phyloP scores from a whole-genome alignment of 2,113 vertebrate genomes.

The Erythrocercus mccallii region DNA sequence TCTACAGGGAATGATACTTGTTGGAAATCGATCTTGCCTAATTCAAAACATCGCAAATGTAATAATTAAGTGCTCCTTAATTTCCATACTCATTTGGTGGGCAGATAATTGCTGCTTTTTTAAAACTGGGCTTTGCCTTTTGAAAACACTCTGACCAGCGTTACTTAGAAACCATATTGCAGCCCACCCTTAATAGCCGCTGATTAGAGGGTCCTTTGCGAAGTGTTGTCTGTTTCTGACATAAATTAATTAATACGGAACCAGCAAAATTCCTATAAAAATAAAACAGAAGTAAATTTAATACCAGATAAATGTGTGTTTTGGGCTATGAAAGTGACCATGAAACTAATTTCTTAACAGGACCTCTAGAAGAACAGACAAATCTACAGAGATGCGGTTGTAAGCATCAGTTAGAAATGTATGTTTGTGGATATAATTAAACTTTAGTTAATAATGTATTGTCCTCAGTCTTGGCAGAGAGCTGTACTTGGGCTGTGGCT shows the following conservation, averaged over 20 bases:
- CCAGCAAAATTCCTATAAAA: conserved; percentile 14
- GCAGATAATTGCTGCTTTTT: background rate
- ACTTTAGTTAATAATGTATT: conserved; percentile 31
- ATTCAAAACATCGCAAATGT: background rate
- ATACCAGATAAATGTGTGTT: background rate
- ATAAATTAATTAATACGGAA: conserved; percentile 26
- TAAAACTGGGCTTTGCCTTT: background rate
- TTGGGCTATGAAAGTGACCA: background rate
- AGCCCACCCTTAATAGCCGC: conserved; percentile 3
- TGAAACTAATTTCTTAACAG: conserved; percentile 12
- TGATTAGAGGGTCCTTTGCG: conserved; percentile 54
- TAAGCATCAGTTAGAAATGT: background rate
- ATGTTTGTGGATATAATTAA: conserved; percentile 57
- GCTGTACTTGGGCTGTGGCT: conserved; percentile 7
- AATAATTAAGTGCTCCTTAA: background rate
- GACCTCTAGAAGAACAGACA: background rate
- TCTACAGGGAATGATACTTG: background rate
- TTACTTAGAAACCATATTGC: background rate
- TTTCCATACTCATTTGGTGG: background rate
- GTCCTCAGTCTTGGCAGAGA: conserved; percentile 24
- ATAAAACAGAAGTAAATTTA: background rate
- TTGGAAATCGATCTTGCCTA: background rate
- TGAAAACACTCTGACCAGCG: background rate
- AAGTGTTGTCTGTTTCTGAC: conserved; percentile 7
- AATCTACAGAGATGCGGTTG: background rate